Evolutionary conservation across 2,888 invertebrate species (phyloP).

Genomic region (Scaptomyza tumidula): DNA sequence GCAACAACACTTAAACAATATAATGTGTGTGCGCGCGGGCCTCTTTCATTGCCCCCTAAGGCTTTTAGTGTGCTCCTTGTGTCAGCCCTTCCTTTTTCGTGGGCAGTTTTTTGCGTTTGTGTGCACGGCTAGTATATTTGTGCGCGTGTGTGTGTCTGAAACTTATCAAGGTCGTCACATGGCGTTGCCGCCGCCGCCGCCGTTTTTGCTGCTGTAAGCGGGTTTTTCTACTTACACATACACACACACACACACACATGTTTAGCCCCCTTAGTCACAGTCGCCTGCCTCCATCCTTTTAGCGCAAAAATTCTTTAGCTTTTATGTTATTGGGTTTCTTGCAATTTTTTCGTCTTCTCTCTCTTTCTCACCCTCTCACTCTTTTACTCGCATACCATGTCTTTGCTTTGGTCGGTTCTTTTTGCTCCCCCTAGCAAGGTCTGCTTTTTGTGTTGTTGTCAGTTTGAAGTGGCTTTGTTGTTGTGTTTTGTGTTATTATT

Average conservation of each 20-base stretch:
- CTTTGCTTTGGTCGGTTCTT: slow-evolving; percentile 32
- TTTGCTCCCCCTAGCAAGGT: slow-evolving; percentile 18
- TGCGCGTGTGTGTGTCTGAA: slow-evolving; percentile 51
- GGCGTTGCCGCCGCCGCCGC: slow-evolving; percentile 67
- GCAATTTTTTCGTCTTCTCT: slow-evolving; percentile 24
- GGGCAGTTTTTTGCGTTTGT: slow-evolving; percentile 44
- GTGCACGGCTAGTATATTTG: slow-evolving; percentile 12
- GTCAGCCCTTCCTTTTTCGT: slow-evolving; percentile 53
- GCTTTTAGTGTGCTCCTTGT: slow-evolving; percentile 43
- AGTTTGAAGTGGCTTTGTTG: slow-evolving; percentile 54
- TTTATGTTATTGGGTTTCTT: slow-evolving; percentile 80
- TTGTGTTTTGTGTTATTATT: slow-evolving; percentile 12
- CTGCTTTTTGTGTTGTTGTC: slow-evolving; percentile 31
- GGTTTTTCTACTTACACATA: slow-evolving; percentile 74
- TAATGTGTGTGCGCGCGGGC: slow-evolving; percentile 17
- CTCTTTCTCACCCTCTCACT: neutral
- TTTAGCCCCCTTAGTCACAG: slow-evolving; percentile 24
- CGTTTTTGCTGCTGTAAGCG: slow-evolving; percentile 76
- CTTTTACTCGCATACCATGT: slow-evolving; percentile 18
- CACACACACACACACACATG: slow-evolving; percentile 20
- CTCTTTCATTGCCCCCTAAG: slow-evolving; percentile 28
- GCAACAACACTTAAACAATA: neutral
- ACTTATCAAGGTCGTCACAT: slow-evolving; percentile 83
- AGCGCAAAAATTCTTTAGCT: slow-evolving; percentile 76
- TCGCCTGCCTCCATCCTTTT: slow-evolving; percentile 71